A percentile compares a stretch with the other conserved stretches of the same genome.
These are phyloP conservation scores for Pseudocheirus occidentalis DNA, from an alignment of 2,797 vertebrate species.

Conservation along the genomic window DNA sequence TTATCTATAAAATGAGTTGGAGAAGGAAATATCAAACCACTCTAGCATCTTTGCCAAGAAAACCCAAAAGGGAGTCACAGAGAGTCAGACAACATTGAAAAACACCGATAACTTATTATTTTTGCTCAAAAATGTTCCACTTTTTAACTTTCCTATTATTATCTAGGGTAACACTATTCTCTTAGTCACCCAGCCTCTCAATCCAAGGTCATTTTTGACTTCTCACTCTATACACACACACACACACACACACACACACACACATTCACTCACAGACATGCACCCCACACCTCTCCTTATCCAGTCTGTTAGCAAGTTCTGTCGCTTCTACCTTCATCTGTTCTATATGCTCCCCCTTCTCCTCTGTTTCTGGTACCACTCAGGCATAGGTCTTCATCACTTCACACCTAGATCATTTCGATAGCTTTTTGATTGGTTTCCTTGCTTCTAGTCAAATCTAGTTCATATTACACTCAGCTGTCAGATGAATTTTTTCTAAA, in stretches of 20 bases:
- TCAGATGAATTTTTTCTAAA: background rate
- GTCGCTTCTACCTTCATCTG: background rate
- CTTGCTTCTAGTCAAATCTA: background rate
- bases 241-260: background rate
- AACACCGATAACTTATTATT: too few relatives aligned
- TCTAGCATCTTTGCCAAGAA: too few relatives aligned
- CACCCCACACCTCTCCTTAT: background rate
- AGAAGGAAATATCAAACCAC: too few relatives aligned
- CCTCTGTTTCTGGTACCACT: background rate
- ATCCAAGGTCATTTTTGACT: too few relatives aligned
- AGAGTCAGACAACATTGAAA: too few relatives aligned
- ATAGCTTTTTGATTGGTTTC: background rate
- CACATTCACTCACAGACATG: background rate
- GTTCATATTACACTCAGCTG: background rate
- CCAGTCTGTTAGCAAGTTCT: too few relatives aligned
- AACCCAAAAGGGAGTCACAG: too few relatives aligned
- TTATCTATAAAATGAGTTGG: background rate
- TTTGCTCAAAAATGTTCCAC: too few relatives aligned
- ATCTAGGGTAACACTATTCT: too few relatives aligned
- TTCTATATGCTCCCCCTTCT: background rate
- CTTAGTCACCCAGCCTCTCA: too few relatives aligned
- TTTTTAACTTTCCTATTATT: too few relatives aligned
- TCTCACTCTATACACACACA: too few relatives aligned
- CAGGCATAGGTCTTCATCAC: background rate
- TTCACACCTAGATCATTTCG: background rate